Conservation (phyloP, 2,797 vertebrate species). For the Eleutherodactylus coqui region DNA sequence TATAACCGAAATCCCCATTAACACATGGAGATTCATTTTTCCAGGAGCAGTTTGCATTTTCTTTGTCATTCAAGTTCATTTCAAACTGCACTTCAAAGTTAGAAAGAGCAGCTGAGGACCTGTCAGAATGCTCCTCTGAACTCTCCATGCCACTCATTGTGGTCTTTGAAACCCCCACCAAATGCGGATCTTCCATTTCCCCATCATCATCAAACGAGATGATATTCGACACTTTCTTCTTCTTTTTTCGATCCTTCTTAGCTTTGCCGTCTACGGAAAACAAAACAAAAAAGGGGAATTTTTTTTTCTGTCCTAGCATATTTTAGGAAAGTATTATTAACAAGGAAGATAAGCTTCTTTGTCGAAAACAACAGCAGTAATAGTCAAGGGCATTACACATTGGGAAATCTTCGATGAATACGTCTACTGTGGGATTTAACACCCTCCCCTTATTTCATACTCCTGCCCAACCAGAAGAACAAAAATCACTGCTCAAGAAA, state of each 20-base stretch:
- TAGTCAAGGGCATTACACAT: not conserved
- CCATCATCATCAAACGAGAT: slow-evolving; percentile 96
- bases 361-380: not conserved
- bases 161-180: slow-evolving; percentile 79
- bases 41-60: slow-evolving; percentile 69
- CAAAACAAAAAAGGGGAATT: not conserved
- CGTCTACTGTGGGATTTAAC: not conserved
- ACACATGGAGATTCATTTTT: slow-evolving; percentile 70
- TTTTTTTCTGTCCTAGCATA: not conserved
- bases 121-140: slow-evolving; percentile 85
- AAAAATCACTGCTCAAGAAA: not conserved
- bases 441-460: no score
- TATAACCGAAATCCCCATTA: slow-evolving; percentile 76
- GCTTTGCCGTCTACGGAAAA: slow-evolving; percentile 81
- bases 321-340: not conserved
- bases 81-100: slow-evolving; percentile 69
- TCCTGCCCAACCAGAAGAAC: not conserved
- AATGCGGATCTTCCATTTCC: slow-evolving; percentile 81
- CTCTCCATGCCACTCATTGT: slow-evolving; percentile 74
- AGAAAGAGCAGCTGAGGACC: slow-evolving; percentile 67
- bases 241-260: slow-evolving; percentile 90
- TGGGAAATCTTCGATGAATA: no score
- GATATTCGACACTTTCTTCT: slow-evolving; percentile 95
- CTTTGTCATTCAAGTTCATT: slow-evolving; percentile 68
- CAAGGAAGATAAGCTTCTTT: not conserved